These are phyloP conservation scores for Chironomus tepperi DNA, from an alignment of 1,140 invertebrate species.

Conservation along the genomic window DNA sequence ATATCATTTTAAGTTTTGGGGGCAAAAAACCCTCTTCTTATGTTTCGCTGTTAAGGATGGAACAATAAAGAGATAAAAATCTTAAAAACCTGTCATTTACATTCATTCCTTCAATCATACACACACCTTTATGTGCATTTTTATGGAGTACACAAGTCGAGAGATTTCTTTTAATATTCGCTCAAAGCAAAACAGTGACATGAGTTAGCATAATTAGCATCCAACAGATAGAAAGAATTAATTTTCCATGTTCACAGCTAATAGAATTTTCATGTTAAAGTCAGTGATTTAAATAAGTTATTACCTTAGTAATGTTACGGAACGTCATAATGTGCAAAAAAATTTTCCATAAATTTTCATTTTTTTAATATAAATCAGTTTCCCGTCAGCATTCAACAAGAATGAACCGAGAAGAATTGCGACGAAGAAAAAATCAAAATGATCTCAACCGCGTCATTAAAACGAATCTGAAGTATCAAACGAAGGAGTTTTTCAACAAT, in stretches of 20 bases:
- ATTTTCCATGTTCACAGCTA: slow-evolving; percentile 17
- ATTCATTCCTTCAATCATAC: slow-evolving; percentile 13
- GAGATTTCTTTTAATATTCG: no score
- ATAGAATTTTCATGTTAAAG: slow-evolving; percentile 18
- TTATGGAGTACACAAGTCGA: not conserved
- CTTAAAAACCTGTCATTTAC: slow-evolving; percentile 13
- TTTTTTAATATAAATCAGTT: not conserved
- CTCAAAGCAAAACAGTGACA: not conserved
- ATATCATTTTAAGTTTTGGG: not conserved
- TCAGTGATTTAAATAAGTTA: not conserved
- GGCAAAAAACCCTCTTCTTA: not conserved
- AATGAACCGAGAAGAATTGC: not conserved
- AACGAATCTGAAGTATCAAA: slow-evolving; percentile 53
- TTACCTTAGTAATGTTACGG: not conserved
- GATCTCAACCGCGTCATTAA: slow-evolving; percentile 37
- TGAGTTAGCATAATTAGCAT: slow-evolving; percentile 1
- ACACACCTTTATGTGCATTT: not conserved
- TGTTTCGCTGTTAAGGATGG: not conserved
- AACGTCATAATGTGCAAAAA: no score
- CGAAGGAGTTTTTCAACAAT: slow-evolving; percentile 58
- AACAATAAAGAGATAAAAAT: slow-evolving; percentile 15
- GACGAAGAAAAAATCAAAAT: not conserved
- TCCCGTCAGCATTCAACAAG: not conserved
- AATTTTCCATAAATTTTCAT: no score
- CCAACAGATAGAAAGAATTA: not conserved